phyloP scores from a whole-genome alignment of 2,113 vertebrate species.

The crab-eating macaque (Macaca fascicularis) region T2T-MFA8v1.1 NC_088376.1:182131001-182131500 shows the following conservation, averaged over 20 bases:
- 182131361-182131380: not conserved
- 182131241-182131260: not conserved
- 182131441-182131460: not conserved
- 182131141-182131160: conserved; percentile 1
- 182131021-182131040: not conserved
- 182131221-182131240: not conserved
- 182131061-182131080: not conserved
- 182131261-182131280: not conserved
- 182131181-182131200: not conserved
- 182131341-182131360: not conserved
- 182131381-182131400: not conserved
- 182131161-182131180: not conserved
- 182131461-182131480: not conserved
- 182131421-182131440: not conserved
- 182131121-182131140: not conserved
- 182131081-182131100: not conserved
- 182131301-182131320: not conserved
- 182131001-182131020: not conserved
- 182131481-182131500: not conserved
- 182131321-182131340: not conserved
- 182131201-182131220: not conserved
- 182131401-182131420: not conserved
- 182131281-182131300: not conserved
- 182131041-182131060: not conserved
- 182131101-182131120: not conserved